These are phyloP conservation scores for Pampus argenteus DNA, from an alignment of 2,797 vertebrate genomes.

Conservation along the genomic window DNA sequence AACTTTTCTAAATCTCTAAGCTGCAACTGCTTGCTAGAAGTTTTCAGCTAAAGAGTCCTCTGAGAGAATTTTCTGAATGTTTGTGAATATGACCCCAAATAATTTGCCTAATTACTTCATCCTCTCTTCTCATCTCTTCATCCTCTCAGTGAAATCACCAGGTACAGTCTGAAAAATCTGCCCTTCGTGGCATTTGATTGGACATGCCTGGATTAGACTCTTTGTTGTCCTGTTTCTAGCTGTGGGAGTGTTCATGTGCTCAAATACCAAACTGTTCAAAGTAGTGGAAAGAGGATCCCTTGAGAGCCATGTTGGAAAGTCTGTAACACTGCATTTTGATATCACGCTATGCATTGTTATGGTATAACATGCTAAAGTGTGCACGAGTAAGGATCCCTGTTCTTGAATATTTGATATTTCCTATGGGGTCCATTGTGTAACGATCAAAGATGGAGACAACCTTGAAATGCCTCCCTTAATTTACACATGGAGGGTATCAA, in stretches of 20 bases:
- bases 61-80: constrained; percentile 22
- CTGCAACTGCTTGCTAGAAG: constrained; percentile 2
- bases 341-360: constrained; percentile 55
- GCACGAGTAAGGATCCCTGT: constrained; percentile 41
- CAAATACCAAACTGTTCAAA: constrained; percentile 62
- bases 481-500: constrained; percentile 52
- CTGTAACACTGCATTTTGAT: constrained; percentile 58
- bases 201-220: constrained; percentile 57
- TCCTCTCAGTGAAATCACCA: constrained; percentile 56
- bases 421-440: constrained; percentile 64
- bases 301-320: constrained; percentile 45
- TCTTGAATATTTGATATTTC: constrained; percentile 79
- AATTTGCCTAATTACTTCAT: constrained; percentile 46
- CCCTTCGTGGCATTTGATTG: constrained; percentile 36
- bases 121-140: constrained; percentile 34
- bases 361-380: constrained; percentile 46
- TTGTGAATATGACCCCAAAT: constrained; percentile 33
- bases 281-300: constrained; percentile 54
- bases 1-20: constrained; percentile 45
- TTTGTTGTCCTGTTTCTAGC: constrained; percentile 39
- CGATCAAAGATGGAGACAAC: constrained; percentile 76
- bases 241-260: constrained; percentile 35
- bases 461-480: constrained; percentile 74
- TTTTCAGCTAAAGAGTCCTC: constrained; percentile 5
- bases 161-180: constrained; percentile 57